Evolutionary conservation across 2,797 vertebrate species (phyloP), one percentile per base, ranked within the genome.

Genomic region (Ceyx erithaca): DNA sequence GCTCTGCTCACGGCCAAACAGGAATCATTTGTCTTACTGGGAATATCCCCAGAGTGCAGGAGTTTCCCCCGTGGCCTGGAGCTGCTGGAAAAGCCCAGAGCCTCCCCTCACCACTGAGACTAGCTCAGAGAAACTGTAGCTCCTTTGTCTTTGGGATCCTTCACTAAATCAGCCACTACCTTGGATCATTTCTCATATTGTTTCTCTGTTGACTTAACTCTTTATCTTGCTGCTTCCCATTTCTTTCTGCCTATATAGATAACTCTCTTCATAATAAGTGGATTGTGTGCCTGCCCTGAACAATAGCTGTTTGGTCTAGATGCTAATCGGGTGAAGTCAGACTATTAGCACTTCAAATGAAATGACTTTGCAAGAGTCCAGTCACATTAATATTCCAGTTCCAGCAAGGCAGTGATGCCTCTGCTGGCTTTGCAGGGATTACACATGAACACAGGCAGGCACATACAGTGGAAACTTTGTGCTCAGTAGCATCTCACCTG

Each of bases 121-220:
- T 85, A 12, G 48, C 66, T 92, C 1, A 0, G 51, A 82, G 68
- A 88, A 88, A 80, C 75, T 93, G 28, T 89, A 79, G 41, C 63
- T 71, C 46, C 76, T 94, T 96, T 96, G 84, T 95, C 79, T 90
- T 72, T 21, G 31, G 20, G 69, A 77, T 40, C 66, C 85, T 92
- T 59, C 69, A 68, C 26, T 59, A 76, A 93, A 89, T 48, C 82
- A 86, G 26, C 1, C 0, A 83, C 28, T 35, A 72, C 12, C 30
- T 78, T 30, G 2, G n/a, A 76, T 59, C 80, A 37, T 3, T 46
- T 72, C 86, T 89, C 71, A 45, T 40, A 54, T 14, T 31, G 68
- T 48, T 87, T 72, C 68, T 37, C 26, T 59, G 28, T 89, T 90
- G 75, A 82, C 71, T 89, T 80, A 78, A 87, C 37, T 81, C 64